A percentile compares a stretch with the other conserved stretches of the same genome.
phyloP scores from a whole-genome alignment of 2,113 vertebrate genomes.

The Dinomys branickii region DNA sequence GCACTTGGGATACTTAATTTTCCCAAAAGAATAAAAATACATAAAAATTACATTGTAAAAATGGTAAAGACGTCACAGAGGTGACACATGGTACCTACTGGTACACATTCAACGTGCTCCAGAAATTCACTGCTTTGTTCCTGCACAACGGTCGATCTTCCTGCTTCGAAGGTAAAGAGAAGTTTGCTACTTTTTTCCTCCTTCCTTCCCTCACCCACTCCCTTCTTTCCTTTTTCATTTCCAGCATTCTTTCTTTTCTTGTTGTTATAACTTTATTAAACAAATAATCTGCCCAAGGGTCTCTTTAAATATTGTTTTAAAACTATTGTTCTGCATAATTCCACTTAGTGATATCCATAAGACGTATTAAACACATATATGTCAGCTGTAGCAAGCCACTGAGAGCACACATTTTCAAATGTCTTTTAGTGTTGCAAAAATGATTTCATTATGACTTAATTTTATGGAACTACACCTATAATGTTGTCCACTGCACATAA shows the following conservation, averaged over 20 bases:
- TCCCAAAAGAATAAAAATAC: neutral
- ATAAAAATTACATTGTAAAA: neutral
- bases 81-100: neutral
- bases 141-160: neutral
- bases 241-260: neutral
- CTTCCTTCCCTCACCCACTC: rapidly evolving
- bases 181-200: neutral
- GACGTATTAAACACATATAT: neutral
- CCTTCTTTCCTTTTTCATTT: neutral
- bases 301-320: neutral
- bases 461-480: neutral
- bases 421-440: neutral
- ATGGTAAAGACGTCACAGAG: neutral
- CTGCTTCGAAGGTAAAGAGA: neutral
- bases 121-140: neutral
- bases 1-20: neutral
- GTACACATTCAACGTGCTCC: neutral
- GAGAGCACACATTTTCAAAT: neutral
- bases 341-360: neutral
- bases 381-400: neutral
- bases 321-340: neutral
- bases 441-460: neutral
- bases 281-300: neutral
- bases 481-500: neutral
- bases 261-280: neutral